phyloP scores from a whole-genome alignment of 23 tunicate genomes.

The Corella eumyota region DNA sequence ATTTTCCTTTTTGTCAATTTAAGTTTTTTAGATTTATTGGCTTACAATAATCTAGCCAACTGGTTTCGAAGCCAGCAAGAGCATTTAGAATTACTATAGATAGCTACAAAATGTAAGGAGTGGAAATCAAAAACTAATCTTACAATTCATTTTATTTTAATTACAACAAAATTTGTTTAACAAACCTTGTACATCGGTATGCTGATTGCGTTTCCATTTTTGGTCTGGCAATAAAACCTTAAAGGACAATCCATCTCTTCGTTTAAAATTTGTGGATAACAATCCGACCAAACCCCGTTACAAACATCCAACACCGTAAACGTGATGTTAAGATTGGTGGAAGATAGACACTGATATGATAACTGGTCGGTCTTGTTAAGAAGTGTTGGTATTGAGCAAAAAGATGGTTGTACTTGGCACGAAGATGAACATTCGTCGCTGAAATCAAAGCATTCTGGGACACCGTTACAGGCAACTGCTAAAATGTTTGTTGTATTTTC shows the following conservation, averaged over 20 bases:
- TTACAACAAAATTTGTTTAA: no score
- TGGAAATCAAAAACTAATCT: no score
- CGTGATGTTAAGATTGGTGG: neutral
- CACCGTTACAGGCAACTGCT: constrained; percentile 46
- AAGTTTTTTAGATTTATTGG: no score
- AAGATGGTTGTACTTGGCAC: constrained; percentile 1
- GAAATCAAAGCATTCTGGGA: constrained; percentile 41
- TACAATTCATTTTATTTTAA: no score
- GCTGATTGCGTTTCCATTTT: constrained; percentile 15
- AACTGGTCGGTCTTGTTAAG: neutral
- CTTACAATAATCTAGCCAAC: no score
- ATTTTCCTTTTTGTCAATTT: no score
- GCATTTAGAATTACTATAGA: no score
- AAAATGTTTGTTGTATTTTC: constrained; percentile 7
- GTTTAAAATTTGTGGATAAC: constrained; percentile 11
- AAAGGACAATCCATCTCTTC: constrained; percentile 30
- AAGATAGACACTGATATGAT: neutral
- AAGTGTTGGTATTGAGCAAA: constrained; percentile 1
- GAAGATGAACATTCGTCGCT: constrained; percentile 43
- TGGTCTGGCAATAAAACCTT: constrained; percentile 25
- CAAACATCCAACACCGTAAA: constrained; percentile 16
- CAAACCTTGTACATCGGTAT: no score
- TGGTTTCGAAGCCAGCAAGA: no score
- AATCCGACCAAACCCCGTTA: constrained; percentile 21
- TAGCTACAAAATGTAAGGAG: no score